phyloP scores from a whole-genome alignment of 1,140 invertebrate species.

The Venturia canescens region DNA sequence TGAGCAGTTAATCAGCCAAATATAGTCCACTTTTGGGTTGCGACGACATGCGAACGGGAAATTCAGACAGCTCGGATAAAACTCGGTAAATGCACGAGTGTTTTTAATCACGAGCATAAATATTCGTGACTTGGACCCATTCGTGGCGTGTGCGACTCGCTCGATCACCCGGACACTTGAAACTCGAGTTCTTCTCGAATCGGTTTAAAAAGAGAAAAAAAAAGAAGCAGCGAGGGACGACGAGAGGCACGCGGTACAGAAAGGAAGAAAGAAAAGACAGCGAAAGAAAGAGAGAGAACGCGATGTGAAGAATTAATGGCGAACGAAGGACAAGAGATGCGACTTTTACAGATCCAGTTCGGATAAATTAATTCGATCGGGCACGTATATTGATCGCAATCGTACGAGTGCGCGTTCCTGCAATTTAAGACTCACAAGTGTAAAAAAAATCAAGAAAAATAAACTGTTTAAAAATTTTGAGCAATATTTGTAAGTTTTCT shows the following conservation, averaged over 20 bases:
- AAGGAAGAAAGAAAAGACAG: no score
- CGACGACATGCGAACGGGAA: constrained; percentile 1
- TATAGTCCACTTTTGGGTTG: not conserved
- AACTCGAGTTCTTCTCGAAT: constrained; percentile 5
- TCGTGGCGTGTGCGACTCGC: constrained; percentile 35
- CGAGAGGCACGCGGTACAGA: no score
- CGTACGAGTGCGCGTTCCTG: constrained; percentile 2
- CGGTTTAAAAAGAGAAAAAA: not conserved
- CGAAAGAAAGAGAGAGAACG: not conserved
- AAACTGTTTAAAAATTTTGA: not conserved
- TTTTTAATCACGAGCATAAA: constrained; percentile 36
- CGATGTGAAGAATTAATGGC: not conserved
- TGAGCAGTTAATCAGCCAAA: not conserved
- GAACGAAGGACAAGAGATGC: constrained; percentile 5
- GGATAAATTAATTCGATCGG: constrained; percentile 41
- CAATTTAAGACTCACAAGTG: not conserved
- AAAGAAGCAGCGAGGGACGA: not conserved
- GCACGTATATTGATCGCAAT: constrained; percentile 31
- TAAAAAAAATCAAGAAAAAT: not conserved
- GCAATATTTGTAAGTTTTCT: not conserved
- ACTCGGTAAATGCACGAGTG: constrained; percentile 22
- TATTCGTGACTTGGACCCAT: constrained; percentile 32
- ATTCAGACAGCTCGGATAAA: not conserved
- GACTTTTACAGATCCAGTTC: constrained; percentile 12
- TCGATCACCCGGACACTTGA: constrained; percentile 33